Conservation (phyloP, 2,888 invertebrate species). For the Iselma pallidipennis region DNA sequence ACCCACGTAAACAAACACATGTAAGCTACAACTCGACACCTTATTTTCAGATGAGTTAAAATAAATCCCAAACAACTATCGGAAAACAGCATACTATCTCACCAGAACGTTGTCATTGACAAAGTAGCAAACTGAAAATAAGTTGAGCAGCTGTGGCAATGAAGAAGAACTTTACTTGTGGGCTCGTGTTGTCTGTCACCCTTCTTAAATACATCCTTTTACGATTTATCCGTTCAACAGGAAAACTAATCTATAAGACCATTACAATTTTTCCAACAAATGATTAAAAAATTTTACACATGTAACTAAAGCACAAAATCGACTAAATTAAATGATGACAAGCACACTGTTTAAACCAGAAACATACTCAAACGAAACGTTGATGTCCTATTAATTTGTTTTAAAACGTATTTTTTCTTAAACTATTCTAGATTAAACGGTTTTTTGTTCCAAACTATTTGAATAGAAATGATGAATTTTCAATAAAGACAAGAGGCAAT, state of each 20-base stretch:
- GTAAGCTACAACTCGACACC: slow-evolving; percentile 54
- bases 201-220: slow-evolving; percentile 24
- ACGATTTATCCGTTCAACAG: not conserved
- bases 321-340: too few relatives aligned
- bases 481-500: slow-evolving; percentile 3
- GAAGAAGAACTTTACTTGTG: slow-evolving; percentile 19
- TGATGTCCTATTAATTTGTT: too few relatives aligned
- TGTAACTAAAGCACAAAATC: not conserved
- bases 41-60: slow-evolving; percentile 50
- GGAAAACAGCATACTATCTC: slow-evolving; percentile 48
- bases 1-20: slow-evolving; percentile 52
- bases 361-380: not conserved
- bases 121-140: slow-evolving; percentile 53
- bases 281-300: not conserved
- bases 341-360: too few relatives aligned
- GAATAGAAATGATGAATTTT: not conserved
- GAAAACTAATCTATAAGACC: not conserved
- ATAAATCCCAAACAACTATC: slow-evolving; percentile 45
- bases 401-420: not conserved
- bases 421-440: not conserved
- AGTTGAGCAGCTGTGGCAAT: slow-evolving; percentile 45
- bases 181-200: slow-evolving; percentile 47
- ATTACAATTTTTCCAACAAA: not conserved
- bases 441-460: not conserved
- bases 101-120: slow-evolving; percentile 47